Conservation (phyloP, 2,797 vertebrate species). For the Sebastes reedi region DNA sequence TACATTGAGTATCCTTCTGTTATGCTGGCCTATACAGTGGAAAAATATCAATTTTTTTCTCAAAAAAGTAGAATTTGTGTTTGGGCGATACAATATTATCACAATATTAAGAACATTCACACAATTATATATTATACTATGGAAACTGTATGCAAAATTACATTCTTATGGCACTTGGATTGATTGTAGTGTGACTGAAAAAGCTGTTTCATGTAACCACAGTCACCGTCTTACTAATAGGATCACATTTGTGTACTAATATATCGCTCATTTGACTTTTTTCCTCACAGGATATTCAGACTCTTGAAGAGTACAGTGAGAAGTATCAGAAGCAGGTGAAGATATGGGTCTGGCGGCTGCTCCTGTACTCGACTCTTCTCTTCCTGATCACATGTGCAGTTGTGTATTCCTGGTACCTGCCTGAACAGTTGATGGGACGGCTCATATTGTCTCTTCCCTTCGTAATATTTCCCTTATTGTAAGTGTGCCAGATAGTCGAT, state of each 20-base stretch:
- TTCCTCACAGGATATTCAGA: slow-evolving; percentile 87
- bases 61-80: neutral
- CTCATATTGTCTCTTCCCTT: slow-evolving; percentile 90
- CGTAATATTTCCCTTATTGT: slow-evolving; percentile 93
- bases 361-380: slow-evolving; percentile 90
- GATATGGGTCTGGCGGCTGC: slow-evolving; percentile 91
- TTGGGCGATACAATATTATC: neutral
- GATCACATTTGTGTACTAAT: neutral
- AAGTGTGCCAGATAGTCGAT: slow-evolving; percentile 77
- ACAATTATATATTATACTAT: neutral
- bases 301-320: slow-evolving; percentile 92
- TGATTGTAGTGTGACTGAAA: neutral
- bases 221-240: neutral
- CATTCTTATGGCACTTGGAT: neutral
- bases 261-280: neutral
- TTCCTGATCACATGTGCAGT: slow-evolving; percentile 88
- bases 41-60: neutral
- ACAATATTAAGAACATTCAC: neutral
- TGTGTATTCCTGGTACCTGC: slow-evolving; percentile 95
- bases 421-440: slow-evolving; percentile 89
- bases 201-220: neutral
- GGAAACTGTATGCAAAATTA: neutral
- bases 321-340: slow-evolving; percentile 95
- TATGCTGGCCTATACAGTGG: neutral
- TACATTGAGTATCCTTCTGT: neutral